Evolutionary conservation across 2,888 invertebrate species (phyloP), one percentile per base, ranked within the genome.

Genomic region (Harpagoxenus sublaevis): DNA sequence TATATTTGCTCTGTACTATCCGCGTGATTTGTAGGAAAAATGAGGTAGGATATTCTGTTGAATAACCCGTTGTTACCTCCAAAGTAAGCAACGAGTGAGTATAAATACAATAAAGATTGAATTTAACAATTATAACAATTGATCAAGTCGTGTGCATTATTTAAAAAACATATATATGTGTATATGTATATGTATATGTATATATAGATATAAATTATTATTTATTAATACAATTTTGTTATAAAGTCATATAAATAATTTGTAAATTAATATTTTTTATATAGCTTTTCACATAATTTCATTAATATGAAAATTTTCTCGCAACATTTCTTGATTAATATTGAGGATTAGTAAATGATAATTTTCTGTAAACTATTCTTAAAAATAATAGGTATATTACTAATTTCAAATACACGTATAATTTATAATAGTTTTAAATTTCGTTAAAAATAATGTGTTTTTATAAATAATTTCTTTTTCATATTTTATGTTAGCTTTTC

Each of bases 1-100:
- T 90, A 87, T 88, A 88, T 77, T 73, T 70, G 65, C 53, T 79
- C 48, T 88, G 73, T 81, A 89, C 77, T 62, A 75, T 79, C 68
- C 71, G 31, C 66, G 28, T 68, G 70, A 84, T 89, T 85, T 88
- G 83, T 84, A 66, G 84, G 74, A 81, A 84, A 86, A 87, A 84
- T 83, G 57, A 87, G 62, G 45, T 45, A 73, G 10, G 28, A 51
- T 15, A 23, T 18, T 31, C 57, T 15, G n/a, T 35, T 75, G n/a
- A 62, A 63, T 39, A 23, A 63, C 15, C 3, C 15, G 12, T 6
- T n/a, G 35, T n/a, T 31, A 45, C 62, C 35, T 60, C 12, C 23
- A 48, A 51, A 62, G 2, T 39, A 12, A 75, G 3, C 15, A 18
- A n/a, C n/a, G 31, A 48, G 10, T 8, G 0, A 63, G 2, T 48